Conservation (phyloP, 1,140 invertebrate genomes). For the Papilio xuthus region DNA sequence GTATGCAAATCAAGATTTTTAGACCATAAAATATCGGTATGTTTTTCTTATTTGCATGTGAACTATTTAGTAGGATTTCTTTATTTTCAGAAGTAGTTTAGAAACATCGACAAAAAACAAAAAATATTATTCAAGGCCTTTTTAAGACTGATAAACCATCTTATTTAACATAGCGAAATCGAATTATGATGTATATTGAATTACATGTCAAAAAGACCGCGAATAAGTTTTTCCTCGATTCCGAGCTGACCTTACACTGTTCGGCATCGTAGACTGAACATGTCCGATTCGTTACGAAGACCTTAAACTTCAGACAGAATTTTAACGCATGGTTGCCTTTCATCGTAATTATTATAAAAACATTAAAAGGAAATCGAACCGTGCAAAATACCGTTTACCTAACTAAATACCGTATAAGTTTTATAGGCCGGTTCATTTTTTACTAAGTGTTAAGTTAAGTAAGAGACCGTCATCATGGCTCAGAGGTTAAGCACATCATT, state of each 20-base stretch:
- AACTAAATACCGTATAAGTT: too few species aligned
- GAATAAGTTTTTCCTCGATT: background rate
- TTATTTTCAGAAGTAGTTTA: background rate
- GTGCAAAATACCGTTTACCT: too few species aligned
- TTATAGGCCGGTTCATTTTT: too few species aligned
- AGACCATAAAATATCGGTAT: background rate
- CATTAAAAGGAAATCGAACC: background rate
- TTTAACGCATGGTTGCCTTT: background rate
- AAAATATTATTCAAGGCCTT: too few species aligned
- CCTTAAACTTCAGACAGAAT: conserved; percentile 4
- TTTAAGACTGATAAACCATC: too few species aligned
- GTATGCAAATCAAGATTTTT: background rate
- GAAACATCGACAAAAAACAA: too few species aligned
- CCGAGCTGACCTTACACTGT: background rate
- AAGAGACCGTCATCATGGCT: too few species aligned
- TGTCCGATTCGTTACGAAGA: conserved; percentile 6
- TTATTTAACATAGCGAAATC: too few species aligned
- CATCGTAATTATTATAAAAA: background rate
- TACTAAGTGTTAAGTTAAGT: too few species aligned
- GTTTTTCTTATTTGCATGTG: background rate
- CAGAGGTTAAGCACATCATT: too few species aligned
- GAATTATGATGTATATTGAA: background rate
- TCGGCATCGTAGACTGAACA: background rate
- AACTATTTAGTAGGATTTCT: background rate
- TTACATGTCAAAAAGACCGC: background rate